A percentile compares a stretch with the other conserved stretches of the same genome.
These are phyloP conservation scores for Sinella curviseta DNA, from an alignment of 1,140 invertebrate species.

Conservation along the genomic window DNA sequence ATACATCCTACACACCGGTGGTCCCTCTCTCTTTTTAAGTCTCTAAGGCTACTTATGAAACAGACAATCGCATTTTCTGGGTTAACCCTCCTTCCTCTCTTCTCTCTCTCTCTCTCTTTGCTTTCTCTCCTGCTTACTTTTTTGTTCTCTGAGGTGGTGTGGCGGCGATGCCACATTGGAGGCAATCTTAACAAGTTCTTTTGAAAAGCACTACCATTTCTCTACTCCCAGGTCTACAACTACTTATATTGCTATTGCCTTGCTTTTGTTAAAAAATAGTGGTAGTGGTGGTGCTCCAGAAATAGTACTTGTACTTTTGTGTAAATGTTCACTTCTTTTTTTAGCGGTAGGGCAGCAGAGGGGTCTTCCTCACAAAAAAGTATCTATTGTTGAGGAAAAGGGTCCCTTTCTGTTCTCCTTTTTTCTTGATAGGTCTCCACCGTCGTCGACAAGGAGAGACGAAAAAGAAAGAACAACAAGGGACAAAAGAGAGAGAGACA, in stretches of 20 bases:
- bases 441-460: not conserved
- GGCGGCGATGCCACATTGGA: too few species aligned
- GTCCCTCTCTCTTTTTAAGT: not conserved
- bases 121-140: not conserved
- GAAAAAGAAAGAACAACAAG: not conserved
- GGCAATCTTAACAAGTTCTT: too few species aligned
- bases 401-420: not conserved
- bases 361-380: not conserved
- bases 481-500: not conserved
- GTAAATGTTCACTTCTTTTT: not conserved
- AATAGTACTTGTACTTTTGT: not conserved
- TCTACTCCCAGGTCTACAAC: too few species aligned
- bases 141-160: too few species aligned
- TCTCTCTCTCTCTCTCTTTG: not conserved
- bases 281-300: too few species aligned
- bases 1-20: not conserved
- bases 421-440: not conserved
- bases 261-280: too few species aligned
- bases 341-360: not conserved
- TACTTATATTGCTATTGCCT: too few species aligned
- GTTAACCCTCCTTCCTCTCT: not conserved
- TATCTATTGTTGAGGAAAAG: not conserved
- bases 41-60: slow-evolving; percentile 1
- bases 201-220: too few species aligned
- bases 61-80: not conserved